Evolutionary conservation across 2,888 invertebrate genomes (phyloP), one percentile per base, ranked within the genome.

Genomic region (Cataglyphis albicans): DNA sequence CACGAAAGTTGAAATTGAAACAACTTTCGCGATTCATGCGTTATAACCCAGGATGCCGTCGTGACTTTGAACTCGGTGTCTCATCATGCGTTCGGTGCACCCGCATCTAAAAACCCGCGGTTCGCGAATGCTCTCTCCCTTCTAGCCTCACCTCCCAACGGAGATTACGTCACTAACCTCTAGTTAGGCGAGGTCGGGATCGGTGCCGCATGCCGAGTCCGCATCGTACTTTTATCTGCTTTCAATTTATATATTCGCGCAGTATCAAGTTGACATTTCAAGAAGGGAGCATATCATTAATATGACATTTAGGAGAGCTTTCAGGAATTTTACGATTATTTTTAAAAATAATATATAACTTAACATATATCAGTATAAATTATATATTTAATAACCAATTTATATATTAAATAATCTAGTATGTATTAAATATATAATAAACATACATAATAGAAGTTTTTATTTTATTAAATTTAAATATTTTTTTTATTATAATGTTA

Each of bases 161-260:
- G 65, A 83, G 84, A 83, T 92, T 90, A 89, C 90, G 88, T 90
- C 89, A 91, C 87, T 86, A 92, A 91, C 91, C 92, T 91, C 90
- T 86, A 88, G 91, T 91, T 92, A 91, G 84, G 89, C 85, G 90
- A 90, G 91, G 91, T 91, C 91, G 90, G 90, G 88, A 89, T 82
- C 86, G 67, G 84, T 86, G 84, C 84, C 78, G 76, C 84, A 67
- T 80, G 32, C 41, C 35, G 75, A 70, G 83, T 81, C 74, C 86
- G 64, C 83, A 83, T 89, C 86, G 82, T 83, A 73, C 38, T 65
- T 80, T 52, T 41, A 65, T 70, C n/a, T 15, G 48, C 75, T 81
- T 88, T 59, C 74, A 38, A 75, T 72, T 57, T 35, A 7, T 74
- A 74, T 55, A 41, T n/a, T 68, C 38, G 48, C 32, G 61, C 35